Percentiles rank a stretch among this genome's conserved stretches.
phyloP scores from a whole-genome alignment of 1,140 invertebrate species.

The Lycorma delicatula region DNA sequence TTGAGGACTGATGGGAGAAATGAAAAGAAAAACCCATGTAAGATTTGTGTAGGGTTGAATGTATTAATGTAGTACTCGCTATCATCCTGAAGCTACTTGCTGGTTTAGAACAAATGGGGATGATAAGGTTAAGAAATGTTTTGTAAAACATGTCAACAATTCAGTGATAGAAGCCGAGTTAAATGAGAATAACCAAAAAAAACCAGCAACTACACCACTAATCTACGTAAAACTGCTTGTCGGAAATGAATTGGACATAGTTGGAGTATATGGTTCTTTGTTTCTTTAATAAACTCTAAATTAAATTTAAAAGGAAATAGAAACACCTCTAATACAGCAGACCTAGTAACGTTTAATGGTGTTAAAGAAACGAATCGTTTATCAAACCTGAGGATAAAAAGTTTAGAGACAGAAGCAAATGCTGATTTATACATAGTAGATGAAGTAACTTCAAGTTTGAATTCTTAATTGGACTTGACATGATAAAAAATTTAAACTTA shows the following conservation, averaged over 20 bases:
- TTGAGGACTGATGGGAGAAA: no score
- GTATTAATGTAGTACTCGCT: no score
- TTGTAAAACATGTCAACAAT: no score
- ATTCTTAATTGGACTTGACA: slow-evolving; percentile 22
- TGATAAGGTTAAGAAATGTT: no score
- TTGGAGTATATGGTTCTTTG: slow-evolving; percentile 14
- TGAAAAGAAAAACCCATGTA: no score
- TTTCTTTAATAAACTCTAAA: slow-evolving; percentile 10
- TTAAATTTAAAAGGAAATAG: slow-evolving; percentile 8
- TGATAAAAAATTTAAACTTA: slow-evolving; percentile 22
- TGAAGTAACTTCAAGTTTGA: slow-evolving; percentile 20
- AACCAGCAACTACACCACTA: no score
- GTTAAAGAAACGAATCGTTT: slow-evolving; percentile 27
- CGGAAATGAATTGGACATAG: background rate
- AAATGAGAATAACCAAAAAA: no score
- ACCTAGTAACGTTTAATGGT: slow-evolving; percentile 28
- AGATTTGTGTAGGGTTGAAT: no score
- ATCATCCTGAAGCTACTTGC: no score
- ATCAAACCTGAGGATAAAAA: slow-evolving; percentile 28
- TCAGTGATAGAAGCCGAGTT: no score
- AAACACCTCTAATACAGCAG: slow-evolving; percentile 18
- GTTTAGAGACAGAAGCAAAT: slow-evolving; percentile 17
- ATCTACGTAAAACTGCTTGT: slow-evolving; percentile 9
- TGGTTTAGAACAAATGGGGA: no score
- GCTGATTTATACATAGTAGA: slow-evolving; percentile 21